Percentiles rank a stretch among this genome's conserved stretches.
Evolutionary conservation across 2,888 invertebrate species (phyloP).

Genomic region (Gisinianus flammeolus): DNA sequence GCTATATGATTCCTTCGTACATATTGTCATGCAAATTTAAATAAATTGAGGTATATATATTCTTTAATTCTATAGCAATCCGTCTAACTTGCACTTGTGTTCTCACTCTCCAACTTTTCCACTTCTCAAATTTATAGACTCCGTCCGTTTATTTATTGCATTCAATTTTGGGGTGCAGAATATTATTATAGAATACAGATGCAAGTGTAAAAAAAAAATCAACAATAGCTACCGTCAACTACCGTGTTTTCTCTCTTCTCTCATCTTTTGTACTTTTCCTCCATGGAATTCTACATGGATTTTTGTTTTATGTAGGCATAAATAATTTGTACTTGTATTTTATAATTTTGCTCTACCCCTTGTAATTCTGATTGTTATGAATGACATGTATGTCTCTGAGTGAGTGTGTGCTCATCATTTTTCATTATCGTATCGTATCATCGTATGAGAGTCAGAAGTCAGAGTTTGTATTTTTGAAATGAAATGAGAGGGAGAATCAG

Average conservation of each 20-base stretch:
- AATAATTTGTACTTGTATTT: neutral
- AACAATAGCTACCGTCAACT: neutral
- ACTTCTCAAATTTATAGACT: too few relatives aligned
- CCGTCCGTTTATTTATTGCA: too few relatives aligned
- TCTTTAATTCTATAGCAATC: neutral
- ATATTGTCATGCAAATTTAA: conserved; percentile 12
- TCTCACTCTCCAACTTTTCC: neutral
- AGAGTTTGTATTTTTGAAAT: too few relatives aligned
- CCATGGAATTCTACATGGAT: neutral
- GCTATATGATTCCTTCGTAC: neutral
- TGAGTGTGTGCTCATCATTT: too few relatives aligned
- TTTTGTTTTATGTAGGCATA: neutral
- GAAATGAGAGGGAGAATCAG: too few relatives aligned
- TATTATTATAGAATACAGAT: neutral
- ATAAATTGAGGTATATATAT: conserved; percentile 1
- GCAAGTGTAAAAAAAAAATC: neutral
- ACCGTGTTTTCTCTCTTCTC: neutral
- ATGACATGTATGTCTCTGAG: too few relatives aligned
- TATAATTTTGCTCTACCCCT: too few relatives aligned
- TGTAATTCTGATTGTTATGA: too few relatives aligned
- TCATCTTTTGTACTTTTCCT: neutral
- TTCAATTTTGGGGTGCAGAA: too few relatives aligned
- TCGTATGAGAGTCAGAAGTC: too few relatives aligned
- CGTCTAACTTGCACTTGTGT: neutral
- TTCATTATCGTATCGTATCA: too few relatives aligned